Evolutionary conservation across 2,113 vertebrate genomes (phyloP).

Genomic region (Salminus brasiliensis): DNA sequence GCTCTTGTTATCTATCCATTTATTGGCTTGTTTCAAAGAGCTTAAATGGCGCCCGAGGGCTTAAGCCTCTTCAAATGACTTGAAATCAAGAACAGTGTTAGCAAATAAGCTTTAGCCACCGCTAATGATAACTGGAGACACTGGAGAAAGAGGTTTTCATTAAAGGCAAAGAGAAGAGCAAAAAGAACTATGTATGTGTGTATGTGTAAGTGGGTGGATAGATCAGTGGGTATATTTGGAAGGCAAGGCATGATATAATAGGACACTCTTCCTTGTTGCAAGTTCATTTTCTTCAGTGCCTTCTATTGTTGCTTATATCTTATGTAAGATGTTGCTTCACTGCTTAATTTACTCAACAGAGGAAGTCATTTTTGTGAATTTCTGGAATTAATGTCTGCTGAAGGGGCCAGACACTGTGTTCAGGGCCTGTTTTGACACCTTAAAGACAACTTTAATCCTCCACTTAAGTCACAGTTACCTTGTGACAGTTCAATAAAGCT

Average conservation of each 20-base stretch:
- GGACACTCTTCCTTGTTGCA: not conserved
- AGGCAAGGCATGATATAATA: not conserved
- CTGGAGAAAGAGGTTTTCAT: not conserved
- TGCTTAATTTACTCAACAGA: not conserved
- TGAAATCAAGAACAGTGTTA: not conserved
- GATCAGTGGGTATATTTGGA: not conserved
- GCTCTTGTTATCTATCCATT: not conserved
- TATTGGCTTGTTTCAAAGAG: not conserved
- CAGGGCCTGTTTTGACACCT: conserved; percentile 22
- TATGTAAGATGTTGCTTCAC: not conserved
- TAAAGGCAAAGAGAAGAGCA: not conserved
- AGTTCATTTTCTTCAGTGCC: not conserved
- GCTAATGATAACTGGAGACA: not conserved
- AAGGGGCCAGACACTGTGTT: not conserved
- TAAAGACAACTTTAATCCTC: not conserved
- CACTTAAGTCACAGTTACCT: conserved; percentile 8
- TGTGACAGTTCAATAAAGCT: conserved; percentile 14
- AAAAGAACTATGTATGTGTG: not conserved
- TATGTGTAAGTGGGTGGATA: not conserved
- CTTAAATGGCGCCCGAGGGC: not conserved
- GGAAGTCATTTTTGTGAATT: no score
- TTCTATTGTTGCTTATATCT: not conserved
- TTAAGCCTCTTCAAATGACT: not conserved
- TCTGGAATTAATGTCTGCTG: not conserved
- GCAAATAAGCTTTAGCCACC: not conserved